phyloP scores from a whole-genome alignment of 2,888 invertebrate species.

The Mallateleia sp. region DNA sequence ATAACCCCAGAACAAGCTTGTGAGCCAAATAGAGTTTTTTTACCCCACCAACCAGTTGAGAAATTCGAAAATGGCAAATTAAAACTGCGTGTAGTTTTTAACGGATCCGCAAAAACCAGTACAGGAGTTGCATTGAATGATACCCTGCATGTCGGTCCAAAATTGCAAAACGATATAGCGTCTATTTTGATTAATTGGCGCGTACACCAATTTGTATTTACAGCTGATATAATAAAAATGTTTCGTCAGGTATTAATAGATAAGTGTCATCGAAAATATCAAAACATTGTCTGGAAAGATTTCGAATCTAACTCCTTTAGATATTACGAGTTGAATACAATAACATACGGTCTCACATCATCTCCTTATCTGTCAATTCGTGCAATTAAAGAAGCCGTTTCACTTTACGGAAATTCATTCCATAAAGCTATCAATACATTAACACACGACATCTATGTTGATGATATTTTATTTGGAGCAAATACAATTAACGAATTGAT shows the following conservation, averaged over 20 bases:
- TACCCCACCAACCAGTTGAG: neutral
- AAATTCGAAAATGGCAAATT: neutral
- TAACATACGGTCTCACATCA: neutral
- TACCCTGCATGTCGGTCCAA: neutral
- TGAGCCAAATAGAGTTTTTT: neutral
- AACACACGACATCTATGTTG: neutral
- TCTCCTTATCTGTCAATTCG: constrained; percentile 5
- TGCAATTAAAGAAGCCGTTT: neutral
- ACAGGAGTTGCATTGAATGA: neutral
- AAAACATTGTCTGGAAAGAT: neutral
- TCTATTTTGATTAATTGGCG: neutral
- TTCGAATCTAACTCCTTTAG: neutral
- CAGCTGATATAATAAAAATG: neutral
- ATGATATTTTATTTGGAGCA: constrained; percentile 12
- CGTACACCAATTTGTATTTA: neutral
- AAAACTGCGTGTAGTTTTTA: neutral
- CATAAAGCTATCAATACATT: neutral
- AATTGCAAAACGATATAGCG: neutral
- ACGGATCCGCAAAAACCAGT: neutral
- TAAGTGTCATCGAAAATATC: neutral
- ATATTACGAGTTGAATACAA: constrained; percentile 22
- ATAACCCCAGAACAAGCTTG: neutral
- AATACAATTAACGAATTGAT: neutral
- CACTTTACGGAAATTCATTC: neutral
- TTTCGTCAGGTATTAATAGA: neutral